Evolutionary conservation across 2,888 invertebrate genomes (phyloP), one percentile per base, ranked within the genome.

Genomic region (Nomada ferruginata): DNA sequence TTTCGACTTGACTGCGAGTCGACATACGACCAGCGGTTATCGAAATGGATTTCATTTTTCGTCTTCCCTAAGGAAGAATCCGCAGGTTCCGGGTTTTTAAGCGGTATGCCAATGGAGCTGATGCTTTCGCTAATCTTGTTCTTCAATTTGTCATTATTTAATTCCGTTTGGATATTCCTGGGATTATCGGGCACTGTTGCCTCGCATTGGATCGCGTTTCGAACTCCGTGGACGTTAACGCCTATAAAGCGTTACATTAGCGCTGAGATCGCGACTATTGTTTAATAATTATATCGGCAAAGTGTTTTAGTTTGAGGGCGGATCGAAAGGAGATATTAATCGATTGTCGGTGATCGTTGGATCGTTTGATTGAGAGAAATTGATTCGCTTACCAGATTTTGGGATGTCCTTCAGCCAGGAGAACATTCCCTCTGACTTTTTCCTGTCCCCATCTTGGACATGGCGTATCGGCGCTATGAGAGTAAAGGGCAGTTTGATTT

Each of bases 371-470:
- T 3, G 23, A 11, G 29, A n/a, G 18, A 47, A 44, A 23, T 59
- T n/a, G 36, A 15, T 20, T 29, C 13, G 84, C 3, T 88, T 26
- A 89, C 89, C 88, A 13, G 78, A 13, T 61, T 71, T 81, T 23
- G 92, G 90, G 3, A 92, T 85, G 26, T 88, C 87, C 55, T 80
- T 91, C 42, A 91, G 26, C 79, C 84, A 90, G 7, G 87, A 85
- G 29, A 91, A 64, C 15, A 92, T 76, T 59, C 90, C 88, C 10
- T 86, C 75, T 9, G 78, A 44, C 44, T 68, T 77, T 42, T 57
- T 47, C 36, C 53, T 29, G 15, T 80, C 60, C 63, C 76, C 64
- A 53, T 88, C 85, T n/a, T 53, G 42, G 1, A 69, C 73, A n/a
- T 77, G 73, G 66, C 69, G 71, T n/a, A 50, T 53, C 5, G 77